Percentiles rank a stretch among this genome's conserved stretches.
Conservation (phyloP, 2,797 vertebrate genomes). For the Xenopus petersii region DNA sequence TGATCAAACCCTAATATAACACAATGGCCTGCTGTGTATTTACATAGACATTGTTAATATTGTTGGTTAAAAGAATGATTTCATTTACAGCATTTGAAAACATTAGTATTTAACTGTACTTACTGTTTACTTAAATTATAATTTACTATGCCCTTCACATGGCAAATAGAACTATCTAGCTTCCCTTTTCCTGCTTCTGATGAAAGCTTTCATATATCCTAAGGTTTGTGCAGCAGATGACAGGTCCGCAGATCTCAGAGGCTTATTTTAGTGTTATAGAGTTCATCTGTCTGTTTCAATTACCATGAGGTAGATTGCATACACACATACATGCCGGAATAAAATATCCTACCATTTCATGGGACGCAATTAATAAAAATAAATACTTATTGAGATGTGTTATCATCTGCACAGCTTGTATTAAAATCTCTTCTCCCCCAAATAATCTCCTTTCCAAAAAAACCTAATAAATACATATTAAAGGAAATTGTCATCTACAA, state of each 20-base stretch:
- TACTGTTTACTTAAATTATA: background rate
- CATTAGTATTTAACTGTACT: background rate
- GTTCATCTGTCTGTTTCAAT: conserved; percentile 41
- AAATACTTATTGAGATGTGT: too few relatives aligned
- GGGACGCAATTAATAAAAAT: conserved; percentile 23
- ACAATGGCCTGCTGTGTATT: too few relatives aligned
- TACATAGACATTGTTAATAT: too few relatives aligned
- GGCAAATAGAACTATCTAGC: conserved; percentile 21
- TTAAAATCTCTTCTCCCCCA: too few relatives aligned
- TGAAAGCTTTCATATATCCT: conserved; percentile 49
- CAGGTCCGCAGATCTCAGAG: conserved; percentile 4
- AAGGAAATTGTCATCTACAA: too few relatives aligned
- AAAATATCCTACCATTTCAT: conserved; percentile 7
- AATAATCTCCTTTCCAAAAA: too few relatives aligned
- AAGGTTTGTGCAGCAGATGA: conserved; percentile 38
- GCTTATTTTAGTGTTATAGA: conserved; percentile 42
- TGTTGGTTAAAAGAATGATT: too few relatives aligned
- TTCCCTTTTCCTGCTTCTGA: conserved; percentile 41
- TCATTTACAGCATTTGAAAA: background rate
- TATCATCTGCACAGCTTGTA: too few relatives aligned
- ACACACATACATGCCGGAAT: conserved; percentile 22
- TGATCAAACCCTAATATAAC: too few relatives aligned
- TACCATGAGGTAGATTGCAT: conserved; percentile 39
- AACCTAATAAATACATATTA: too few relatives aligned
- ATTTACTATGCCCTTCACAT: conserved; percentile 19